Evolutionary conservation across 1,140 invertebrate genomes (phyloP), one percentile per base, ranked within the genome.

Genomic region (Diabrotica virgifera): DNA sequence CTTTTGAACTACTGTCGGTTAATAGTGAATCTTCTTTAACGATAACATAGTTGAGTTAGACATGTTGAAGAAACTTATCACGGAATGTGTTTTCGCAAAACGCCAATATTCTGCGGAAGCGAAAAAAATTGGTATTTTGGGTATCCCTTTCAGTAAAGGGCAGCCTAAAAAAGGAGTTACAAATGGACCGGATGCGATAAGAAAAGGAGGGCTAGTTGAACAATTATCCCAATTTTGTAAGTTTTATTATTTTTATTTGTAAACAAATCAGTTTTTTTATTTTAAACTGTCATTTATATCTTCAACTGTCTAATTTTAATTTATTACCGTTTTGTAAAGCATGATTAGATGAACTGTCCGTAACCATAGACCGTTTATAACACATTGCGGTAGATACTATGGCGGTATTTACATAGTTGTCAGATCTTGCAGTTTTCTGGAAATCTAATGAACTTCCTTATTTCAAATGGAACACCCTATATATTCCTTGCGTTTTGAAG

Each of bases 71-170:
- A 68, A 56, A 52, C 10, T 40, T 36, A 37, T 6, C 36, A 53
- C 24, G 8, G 7, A 10, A 24, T 50, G 50, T 64, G 13, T 11
- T 14, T 10, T 40, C 9, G 8, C 40, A 14, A 54, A 46, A 14
- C 38, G 62, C 52, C 38, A 62, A 51, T 59, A 63, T 11, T 40
- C 55, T 36, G 6, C 38, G 6, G 51, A 51, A 5, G 50, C 14
- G 36, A 57, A 56, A 6, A 82, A 80, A 80, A 81, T 90, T 8
- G 89, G 87, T 52, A 83, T 90, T 66, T 80, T 90, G 53, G 89
- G 89, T n/a, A 88, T 90, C 51, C 89, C 89, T 36, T 89, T 90
- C 72, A 86, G 87, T 62, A 89, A 90, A 74, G 89, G 89, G 5
- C 89, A 90, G 77, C 78, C 80, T 46, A 86, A 85, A 69, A 80